Evolutionary conservation across 1,140 invertebrate species (phyloP), one percentile per base, ranked within the genome.

Genomic region (Drosophila obscura): DNA sequence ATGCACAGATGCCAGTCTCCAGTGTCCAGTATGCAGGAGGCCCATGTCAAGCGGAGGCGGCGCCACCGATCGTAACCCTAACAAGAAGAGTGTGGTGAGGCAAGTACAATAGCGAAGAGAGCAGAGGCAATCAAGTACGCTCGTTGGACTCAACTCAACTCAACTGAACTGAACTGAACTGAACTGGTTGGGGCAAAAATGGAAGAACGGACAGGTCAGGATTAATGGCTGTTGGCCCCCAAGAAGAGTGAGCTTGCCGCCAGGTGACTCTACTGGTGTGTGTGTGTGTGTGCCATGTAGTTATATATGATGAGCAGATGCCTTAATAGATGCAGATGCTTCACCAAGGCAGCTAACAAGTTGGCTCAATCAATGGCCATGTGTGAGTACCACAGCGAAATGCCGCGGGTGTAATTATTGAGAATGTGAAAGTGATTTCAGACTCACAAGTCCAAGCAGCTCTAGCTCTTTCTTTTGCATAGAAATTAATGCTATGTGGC

Each of bases 1-100:
- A 31, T 8, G 28, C 28, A 31, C 31, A 31, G 26, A 7, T 9
- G 26, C 26, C 26, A 0, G 26, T 4, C 0, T 16, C 26, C 26
- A 26, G 26, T 22, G 4, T 22, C 1, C 2, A 31, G 31, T 0
- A 13, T 35, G 11, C 35, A 11, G 35, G 35, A 13, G 35, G 35
- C 35, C 35, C 35, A 13, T 39, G 35, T 39, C 35, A 39, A 57
- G 67, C 31, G 65, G 41, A 69, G 71, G 71, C 64, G 71, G 65
- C 71, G 58, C 58, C 71, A 73, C 41, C 53, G 71, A 73, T 73
- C 64, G 65, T 69, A 69, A 68, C 71, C 61, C 51, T 68, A 73
- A 73, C 71, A 68, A 73, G 57, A 13, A 7, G 26, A 7, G 11
- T 13, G 35, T 13, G 35, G 8, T 3, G 31, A 13, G 41, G 50